These are phyloP conservation scores for Anoplophora glabripennis DNA, from an alignment of 1,140 invertebrate genomes.

Conservation along the genomic window DNA sequence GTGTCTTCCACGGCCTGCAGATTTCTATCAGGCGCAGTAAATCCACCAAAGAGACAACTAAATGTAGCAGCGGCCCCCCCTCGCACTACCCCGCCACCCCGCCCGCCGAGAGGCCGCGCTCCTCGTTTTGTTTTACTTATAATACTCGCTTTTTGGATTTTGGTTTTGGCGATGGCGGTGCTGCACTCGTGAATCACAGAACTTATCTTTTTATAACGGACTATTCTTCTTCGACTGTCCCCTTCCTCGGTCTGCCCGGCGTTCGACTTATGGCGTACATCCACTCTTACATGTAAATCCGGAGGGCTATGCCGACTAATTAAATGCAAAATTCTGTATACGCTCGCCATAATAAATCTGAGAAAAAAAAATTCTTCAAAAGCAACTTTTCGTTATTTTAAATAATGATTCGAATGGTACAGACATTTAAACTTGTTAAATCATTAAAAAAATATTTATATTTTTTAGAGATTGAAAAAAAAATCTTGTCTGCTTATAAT, in stretches of 20 bases:
- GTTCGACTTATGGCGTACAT: constrained; percentile 32
- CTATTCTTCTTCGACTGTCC: constrained; percentile 34
- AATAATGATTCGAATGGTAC: no score
- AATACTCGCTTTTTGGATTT: constrained; percentile 1
- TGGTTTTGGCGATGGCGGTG: constrained; percentile 26
- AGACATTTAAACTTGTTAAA: no score
- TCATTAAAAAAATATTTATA: no score
- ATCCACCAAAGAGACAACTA: constrained; percentile 32
- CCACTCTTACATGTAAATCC: constrained; percentile 34
- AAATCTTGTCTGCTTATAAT: no score
- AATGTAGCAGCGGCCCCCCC: constrained; percentile 28
- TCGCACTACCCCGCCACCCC: no score
- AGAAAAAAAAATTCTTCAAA: no score
- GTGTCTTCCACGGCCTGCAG: constrained; percentile 29
- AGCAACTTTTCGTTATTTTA: no score
- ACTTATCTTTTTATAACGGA: constrained; percentile 34
- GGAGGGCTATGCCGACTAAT: constrained; percentile 26
- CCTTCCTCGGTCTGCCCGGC: constrained; percentile 16
- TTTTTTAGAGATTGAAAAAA: no score
- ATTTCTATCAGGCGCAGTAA: constrained; percentile 38
- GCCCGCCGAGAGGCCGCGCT: constrained; percentile 10
- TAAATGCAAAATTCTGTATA: constrained; percentile 33
- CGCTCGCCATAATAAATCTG: not conserved
- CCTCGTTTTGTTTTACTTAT: constrained; percentile 19
- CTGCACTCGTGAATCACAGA: constrained; percentile 32